Evolutionary conservation across 2,113 vertebrate species (phyloP), one percentile per base, ranked within the genome.

Genomic region (Atlantisia rogersi): DNA sequence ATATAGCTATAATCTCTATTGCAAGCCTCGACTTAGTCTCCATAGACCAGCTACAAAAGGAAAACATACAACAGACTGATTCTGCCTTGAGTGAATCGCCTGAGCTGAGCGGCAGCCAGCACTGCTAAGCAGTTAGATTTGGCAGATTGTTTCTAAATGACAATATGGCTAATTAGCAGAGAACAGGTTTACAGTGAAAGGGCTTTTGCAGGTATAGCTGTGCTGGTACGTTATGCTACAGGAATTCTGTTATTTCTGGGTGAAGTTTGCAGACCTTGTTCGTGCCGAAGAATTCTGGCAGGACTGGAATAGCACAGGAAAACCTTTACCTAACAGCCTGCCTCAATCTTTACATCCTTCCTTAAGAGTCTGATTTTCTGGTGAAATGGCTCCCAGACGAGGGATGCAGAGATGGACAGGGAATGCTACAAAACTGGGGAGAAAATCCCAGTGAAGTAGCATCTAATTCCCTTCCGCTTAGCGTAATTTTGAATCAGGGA

Each of bases 71-170:
- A 68, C 42, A 94, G 64, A 25, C 39, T 76, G 32, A 69, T 84
- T 88, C 79, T 86, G 80, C 52, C 48, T 91, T 79, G 28, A 95
- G 68, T 28, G 71, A 86, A 88, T 10, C 90, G 88, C 56, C 31
- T 0, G 4, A 83, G 58, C 0, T 92, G 81, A 94, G 81, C 64
- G 92, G 76, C 65, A 35, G 88, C 82, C 88, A 92, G 92, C 56
- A 86, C 12, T 90, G 63, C 56, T 77, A 90, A 93, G 79, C 13
- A 74, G 82, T 79, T 91, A 79, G 69, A 94, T 95, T 62, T 86
- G 73, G 52, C 82, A 92, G 94, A 94, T 96, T 92, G 94, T 65
- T 92, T 88, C 88, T 81, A 88, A 78, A 52, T 4, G 44, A 82
- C 94, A 93, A 88, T 86, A 82, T 19, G 69, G 62, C 31, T 91